Percentiles rank a stretch among this genome's conserved stretches.
These are phyloP conservation scores for Picathartes gymnocephalus DNA, from an alignment of 2,113 vertebrate species.

Conservation along the genomic window DNA sequence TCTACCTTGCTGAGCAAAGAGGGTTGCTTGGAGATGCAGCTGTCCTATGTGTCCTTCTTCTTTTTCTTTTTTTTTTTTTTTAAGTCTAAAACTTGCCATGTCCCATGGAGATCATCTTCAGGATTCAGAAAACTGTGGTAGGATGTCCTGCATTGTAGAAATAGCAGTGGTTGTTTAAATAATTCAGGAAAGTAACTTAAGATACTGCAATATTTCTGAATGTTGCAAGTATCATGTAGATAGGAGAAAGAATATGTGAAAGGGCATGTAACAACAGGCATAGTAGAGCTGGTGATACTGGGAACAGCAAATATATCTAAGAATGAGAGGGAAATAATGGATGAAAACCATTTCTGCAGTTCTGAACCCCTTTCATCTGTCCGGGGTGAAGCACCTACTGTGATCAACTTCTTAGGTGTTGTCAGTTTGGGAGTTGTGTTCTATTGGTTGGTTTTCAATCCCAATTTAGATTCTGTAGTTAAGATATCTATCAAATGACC, in stretches of 20 bases:
- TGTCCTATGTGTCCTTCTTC: not conserved
- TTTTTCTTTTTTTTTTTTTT: not conserved
- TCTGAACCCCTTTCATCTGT: not conserved
- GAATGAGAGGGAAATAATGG: not conserved
- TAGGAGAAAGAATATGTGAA: not conserved
- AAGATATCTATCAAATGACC: not conserved
- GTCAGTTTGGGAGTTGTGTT: not conserved
- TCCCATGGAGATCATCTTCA: fast-evolving
- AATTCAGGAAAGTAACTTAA: not conserved
- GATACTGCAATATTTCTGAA: not conserved
- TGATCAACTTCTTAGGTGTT: not conserved
- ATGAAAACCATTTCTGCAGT: not conserved
- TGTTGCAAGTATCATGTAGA: not conserved
- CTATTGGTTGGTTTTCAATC: not conserved
- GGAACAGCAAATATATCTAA: not conserved
- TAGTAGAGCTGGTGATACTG: not conserved
- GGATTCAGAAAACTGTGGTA: not conserved
- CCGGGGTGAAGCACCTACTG: not conserved
- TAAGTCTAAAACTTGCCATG: not conserved
- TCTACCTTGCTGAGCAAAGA: not conserved
- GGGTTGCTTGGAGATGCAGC: not conserved
- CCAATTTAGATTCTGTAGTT: not conserved
- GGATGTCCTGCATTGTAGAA: not conserved
- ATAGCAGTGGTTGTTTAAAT: not conserved
- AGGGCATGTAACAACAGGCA: not conserved